phyloP scores from a whole-genome alignment of 2,888 invertebrate genomes.

The Morpho achilles region DNA sequence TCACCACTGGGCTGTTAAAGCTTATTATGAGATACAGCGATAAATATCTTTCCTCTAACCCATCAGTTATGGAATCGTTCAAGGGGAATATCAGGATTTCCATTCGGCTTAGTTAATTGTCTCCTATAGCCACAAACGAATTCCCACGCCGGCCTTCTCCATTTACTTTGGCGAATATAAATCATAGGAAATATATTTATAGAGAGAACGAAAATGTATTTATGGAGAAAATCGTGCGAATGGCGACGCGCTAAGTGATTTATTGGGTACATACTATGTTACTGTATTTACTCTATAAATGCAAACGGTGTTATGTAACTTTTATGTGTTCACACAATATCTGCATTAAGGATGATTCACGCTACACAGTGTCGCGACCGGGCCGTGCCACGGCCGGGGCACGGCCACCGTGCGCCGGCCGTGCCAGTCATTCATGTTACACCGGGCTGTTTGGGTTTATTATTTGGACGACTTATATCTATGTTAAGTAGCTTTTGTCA shows the following conservation, averaged over 20 bases:
- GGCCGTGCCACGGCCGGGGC: too few species aligned
- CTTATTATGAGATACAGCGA: background rate
- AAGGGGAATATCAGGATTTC: conserved; percentile 27
- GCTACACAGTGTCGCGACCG: too few species aligned
- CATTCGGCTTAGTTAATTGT: conserved; percentile 28
- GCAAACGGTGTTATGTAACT: too few species aligned
- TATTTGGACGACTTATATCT: too few species aligned
- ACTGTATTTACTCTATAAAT: too few species aligned
- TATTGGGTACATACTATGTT: background rate
- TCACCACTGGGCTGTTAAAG: too few species aligned
- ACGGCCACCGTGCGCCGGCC: too few species aligned
- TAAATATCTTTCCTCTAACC: background rate
- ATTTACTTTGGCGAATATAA: conserved; percentile 24
- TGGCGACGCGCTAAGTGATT: conserved; percentile 10
- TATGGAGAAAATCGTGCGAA: conserved; percentile 12
- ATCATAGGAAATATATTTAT: conserved; percentile 23
- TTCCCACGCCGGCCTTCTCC: conserved; percentile 17
- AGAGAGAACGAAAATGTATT: conserved; percentile 15
- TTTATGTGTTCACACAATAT: too few species aligned
- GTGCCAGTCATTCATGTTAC: too few species aligned
- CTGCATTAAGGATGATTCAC: too few species aligned
- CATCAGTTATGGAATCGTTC: conserved; percentile 15
- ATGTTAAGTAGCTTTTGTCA: too few species aligned
- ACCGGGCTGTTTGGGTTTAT: too few species aligned
- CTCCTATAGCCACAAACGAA: conserved; percentile 7